Evolutionary conservation across 53 echinoderm and acorn worm species (phyloP).

Genomic region (Henricia sp.): DNA sequence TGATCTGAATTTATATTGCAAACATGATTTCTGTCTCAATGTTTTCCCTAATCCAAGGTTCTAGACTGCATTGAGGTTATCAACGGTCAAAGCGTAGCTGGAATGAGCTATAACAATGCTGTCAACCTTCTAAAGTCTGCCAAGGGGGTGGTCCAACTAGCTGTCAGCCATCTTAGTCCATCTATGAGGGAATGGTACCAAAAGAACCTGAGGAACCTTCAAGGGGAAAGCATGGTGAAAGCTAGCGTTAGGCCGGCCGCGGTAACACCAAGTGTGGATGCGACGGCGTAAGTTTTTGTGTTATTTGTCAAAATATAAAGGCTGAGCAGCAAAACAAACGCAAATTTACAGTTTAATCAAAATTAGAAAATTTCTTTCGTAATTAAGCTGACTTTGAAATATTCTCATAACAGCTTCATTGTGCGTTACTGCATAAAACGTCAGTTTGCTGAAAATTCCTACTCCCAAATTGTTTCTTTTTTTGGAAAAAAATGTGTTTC

Average conservation of each 20-base stretch:
- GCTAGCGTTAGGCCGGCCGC: constrained; percentile 19
- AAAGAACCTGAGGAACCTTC: background rate
- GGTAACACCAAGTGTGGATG: constrained; percentile 6
- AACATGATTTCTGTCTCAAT: background rate
- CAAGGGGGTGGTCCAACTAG: constrained; percentile 62
- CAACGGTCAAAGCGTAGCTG: constrained; percentile 66
- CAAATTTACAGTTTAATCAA: no score
- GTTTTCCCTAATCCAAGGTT: constrained; percentile 2
- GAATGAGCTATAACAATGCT: constrained; percentile 61
- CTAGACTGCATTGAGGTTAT: constrained; percentile 67
- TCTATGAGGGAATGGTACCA: constrained; percentile 35
- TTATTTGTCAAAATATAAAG: no score
- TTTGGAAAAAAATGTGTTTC: no score
- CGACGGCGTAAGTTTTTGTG: constrained; percentile 7
- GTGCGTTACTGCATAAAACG: no score
- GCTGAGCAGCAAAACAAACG: no score
- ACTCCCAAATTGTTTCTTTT: no score
- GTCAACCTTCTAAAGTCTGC: constrained; percentile 57
- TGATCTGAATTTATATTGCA: no score
- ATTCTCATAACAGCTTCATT: no score
- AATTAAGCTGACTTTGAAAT: no score
- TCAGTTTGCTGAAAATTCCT: no score
- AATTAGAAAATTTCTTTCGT: no score
- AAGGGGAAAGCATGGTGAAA: constrained; percentile 42
- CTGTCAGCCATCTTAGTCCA: constrained; percentile 38